Evolutionary conservation across 2,797 vertebrate species (phyloP).

Genomic region (Sphaeramia orbicularis): DNA sequence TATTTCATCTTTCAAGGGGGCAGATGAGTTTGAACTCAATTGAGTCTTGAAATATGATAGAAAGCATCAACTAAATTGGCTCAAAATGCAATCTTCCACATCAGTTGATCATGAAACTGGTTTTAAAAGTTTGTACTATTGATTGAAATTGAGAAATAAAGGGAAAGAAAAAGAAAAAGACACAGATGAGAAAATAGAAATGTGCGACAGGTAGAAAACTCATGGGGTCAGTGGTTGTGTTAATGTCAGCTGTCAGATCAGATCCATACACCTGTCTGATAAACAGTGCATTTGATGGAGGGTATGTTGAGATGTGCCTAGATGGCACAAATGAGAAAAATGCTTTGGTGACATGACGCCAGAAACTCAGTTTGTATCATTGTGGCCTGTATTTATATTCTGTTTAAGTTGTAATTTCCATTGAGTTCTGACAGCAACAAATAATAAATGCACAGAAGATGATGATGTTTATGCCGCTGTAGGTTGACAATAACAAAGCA

Average conservation of each 20-base stretch:
- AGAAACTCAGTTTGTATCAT: constrained; percentile 19
- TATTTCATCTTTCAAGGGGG: not conserved
- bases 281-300: constrained; percentile 5
- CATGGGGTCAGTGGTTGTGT: constrained; percentile 33
- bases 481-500: not conserved
- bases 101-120: constrained; percentile 16
- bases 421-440: not conserved
- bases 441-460: not conserved
- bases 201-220: constrained; percentile 6
- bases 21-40: constrained; percentile 31
- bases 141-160: not conserved
- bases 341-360: not conserved
- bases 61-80: constrained; percentile 1
- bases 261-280: constrained; percentile 35
- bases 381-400: not conserved
- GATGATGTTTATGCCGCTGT: not conserved
- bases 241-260: constrained; percentile 41
- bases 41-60: not conserved
- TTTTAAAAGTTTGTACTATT: not conserved
- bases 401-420: not conserved
- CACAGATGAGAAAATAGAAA: constrained; percentile 9
- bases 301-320: constrained; percentile 2
- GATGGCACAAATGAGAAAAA: not conserved
- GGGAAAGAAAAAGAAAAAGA: not conserved
- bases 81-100: constrained; percentile 11